Base-by-base conservation (phyloP, 2,888 invertebrate genomes). In the Xestia ashworthii region DNA sequence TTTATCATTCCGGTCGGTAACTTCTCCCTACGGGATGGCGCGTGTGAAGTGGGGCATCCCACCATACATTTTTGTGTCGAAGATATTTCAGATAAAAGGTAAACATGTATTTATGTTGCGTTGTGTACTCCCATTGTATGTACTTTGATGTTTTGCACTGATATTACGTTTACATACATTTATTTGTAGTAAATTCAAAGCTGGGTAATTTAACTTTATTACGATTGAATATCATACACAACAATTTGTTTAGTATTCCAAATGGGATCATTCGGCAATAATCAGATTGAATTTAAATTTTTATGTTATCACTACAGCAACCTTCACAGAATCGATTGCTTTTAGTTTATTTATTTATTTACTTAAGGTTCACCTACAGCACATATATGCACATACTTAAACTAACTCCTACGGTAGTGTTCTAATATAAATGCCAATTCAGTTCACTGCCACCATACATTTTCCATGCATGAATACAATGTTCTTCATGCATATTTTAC, bases 1-100 rank as follows among this genome's bases (percentile, higher is more conserved):
- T 89, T 84, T 87, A 88, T 90, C 88, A 90, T 88, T 84, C 86
- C 81, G 82, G 64, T 86, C 80, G 83, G 82, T 81, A 88, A 88
- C 74, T 84, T 84, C 78, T 65, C 78, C 82, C 88, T 78, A 78
- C 88, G 87, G 88, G 84, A 88, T 75, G 44, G 64, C 67, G 50
- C 77, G 81, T 80, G 81, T 87, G 81, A 86, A 86, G 82, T 85
- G 82, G 84, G 74, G 77, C 85, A 84, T 82, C 60, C 76, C 78
- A 78, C 81, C 83, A 81, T 82, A 82, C 79, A 83, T 82, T 85
- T 80, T 84, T 81, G 80, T 71, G 72, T 76, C 78, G 82, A 62
- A 73, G 71, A 81, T 89, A 86, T 89, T 85, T 84, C 73, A 80
- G 74, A 83, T 87, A 82, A 75, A 84, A 79, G 66, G 72, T 84